These are phyloP conservation scores for Limnephilus auricula DNA, from an alignment of 2,888 invertebrate species.

Conservation along the genomic window DNA sequence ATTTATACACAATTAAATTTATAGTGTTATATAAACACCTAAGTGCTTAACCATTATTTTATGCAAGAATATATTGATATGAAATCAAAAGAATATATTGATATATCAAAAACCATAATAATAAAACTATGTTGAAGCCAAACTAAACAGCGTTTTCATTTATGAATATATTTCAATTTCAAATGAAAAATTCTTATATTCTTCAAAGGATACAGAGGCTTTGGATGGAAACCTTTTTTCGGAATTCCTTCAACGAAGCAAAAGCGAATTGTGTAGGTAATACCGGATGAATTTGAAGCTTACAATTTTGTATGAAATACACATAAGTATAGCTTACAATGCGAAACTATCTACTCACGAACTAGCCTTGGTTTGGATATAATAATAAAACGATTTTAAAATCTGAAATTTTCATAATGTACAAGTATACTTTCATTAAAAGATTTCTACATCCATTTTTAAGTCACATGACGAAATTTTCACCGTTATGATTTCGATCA, in stretches of 20 bases:
- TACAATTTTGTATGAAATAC: constrained; percentile 34
- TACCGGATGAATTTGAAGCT: constrained; percentile 42
- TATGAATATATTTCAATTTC: constrained; percentile 24
- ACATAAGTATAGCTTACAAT: not conserved
- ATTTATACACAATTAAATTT: no score
- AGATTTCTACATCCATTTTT: no score
- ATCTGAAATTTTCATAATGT: not conserved
- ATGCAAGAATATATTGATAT: no score
- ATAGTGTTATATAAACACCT: no score
- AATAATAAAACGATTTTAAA: not conserved
- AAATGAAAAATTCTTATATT: not conserved
- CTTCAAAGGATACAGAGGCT: constrained; percentile 9
- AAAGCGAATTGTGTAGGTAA: constrained; percentile 21
- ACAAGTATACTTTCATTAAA: no score
- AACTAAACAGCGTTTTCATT: not conserved
- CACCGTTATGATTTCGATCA: no score
- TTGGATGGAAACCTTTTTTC: constrained; percentile 26
- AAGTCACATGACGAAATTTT: no score
- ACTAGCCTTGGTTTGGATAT: not conserved
- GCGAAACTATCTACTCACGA: not conserved
- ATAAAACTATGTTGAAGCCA: not conserved
- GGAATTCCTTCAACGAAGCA: constrained; percentile 16
- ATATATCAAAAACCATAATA: not conserved
- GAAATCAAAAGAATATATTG: no score
- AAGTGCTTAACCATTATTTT: no score